phyloP scores from a whole-genome alignment of 2,797 vertebrate genomes.

The Epinephelus awoara region DNA sequence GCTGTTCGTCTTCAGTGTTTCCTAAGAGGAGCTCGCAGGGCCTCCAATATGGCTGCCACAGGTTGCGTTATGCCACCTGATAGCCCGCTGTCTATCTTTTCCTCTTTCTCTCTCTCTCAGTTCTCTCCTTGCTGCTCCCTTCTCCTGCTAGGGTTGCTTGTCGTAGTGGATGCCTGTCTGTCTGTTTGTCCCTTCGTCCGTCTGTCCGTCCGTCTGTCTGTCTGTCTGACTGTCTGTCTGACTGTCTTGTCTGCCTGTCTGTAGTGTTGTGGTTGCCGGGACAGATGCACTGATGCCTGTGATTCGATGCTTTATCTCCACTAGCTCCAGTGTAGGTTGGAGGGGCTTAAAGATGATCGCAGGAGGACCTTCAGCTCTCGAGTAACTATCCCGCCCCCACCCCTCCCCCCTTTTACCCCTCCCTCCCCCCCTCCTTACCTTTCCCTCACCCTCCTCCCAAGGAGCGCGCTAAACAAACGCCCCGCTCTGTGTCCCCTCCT shows the following conservation, averaged over 20 bases:
- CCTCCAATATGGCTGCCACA: slow-evolving; percentile 21
- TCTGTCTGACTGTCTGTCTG: slow-evolving; percentile 26
- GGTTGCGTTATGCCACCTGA: slow-evolving; percentile 7
- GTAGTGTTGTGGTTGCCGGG: slow-evolving; percentile 82
- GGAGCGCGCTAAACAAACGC: slow-evolving; percentile 78
- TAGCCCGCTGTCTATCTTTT: slow-evolving; percentile 20
- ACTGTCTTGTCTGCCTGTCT: slow-evolving; percentile 74
- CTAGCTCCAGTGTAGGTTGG: slow-evolving; percentile 99
- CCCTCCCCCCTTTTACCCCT: slow-evolving; percentile 61
- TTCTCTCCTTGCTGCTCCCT: slow-evolving; percentile 50
- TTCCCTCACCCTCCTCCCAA: slow-evolving; percentile 84
- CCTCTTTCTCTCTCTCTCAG: slow-evolving; percentile 23
- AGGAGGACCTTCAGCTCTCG: slow-evolving; percentile 99
- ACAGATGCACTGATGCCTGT: slow-evolving; percentile 89
- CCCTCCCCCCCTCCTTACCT: slow-evolving; percentile 82
- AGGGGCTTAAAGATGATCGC: slow-evolving; percentile 99
- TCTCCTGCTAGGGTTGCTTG: slow-evolving; percentile 70
- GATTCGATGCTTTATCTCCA: slow-evolving; percentile 95
- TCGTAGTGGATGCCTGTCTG: slow-evolving; percentile 74
- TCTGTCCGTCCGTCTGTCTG: slow-evolving; percentile 67
- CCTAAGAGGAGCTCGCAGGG: not conserved
- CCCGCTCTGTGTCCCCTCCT: slow-evolving; percentile 61
- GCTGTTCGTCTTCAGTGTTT: not conserved
- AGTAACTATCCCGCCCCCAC: slow-evolving; percentile 98
- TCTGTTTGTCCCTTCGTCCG: slow-evolving; percentile 45